Evolutionary conservation across 2,888 invertebrate genomes (phyloP).

Genomic region (Odontocolon sp.): DNA sequence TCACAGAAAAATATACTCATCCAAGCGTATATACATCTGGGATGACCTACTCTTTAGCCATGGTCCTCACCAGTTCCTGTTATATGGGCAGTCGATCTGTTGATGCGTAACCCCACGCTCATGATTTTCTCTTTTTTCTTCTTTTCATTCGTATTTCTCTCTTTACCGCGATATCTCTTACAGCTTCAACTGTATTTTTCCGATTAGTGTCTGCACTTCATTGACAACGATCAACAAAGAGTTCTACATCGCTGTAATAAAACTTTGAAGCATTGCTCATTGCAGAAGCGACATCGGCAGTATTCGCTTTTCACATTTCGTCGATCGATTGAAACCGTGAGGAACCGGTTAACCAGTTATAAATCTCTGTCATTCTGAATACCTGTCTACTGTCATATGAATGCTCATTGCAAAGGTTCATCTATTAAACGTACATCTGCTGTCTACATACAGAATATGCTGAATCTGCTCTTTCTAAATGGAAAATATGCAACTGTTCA

Average conservation of each 20-base stretch:
- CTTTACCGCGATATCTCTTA: not conserved
- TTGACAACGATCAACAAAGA: not conserved
- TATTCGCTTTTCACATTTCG: not conserved
- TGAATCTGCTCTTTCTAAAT: no score
- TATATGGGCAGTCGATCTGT: conserved; percentile 18
- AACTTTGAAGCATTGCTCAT: no score
- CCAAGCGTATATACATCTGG: conserved; percentile 70
- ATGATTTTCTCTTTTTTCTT: conserved; percentile 6
- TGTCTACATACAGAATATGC: no score
- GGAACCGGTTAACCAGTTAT: conserved; percentile 67
- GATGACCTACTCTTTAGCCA: conserved; percentile 49
- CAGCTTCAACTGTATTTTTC: conserved; percentile 5
- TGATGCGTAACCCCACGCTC: conserved; percentile 1
- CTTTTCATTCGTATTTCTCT: no score
- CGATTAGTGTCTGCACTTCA: not conserved
- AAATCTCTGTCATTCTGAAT: conserved; percentile 63
- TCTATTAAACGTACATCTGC: no score
- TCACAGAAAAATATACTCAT: conserved; percentile 64
- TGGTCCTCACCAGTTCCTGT: not conserved
- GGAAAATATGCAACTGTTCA: no score
- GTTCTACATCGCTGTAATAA: not conserved
- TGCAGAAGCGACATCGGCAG: no score
- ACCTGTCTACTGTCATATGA: not conserved
- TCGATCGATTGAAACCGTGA: conserved; percentile 19
- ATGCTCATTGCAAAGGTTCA: not conserved